Percentiles rank a stretch among this genome's conserved stretches.
Evolutionary conservation across 1,140 invertebrate species (phyloP).

Genomic region (Anastatus disparis): DNA sequence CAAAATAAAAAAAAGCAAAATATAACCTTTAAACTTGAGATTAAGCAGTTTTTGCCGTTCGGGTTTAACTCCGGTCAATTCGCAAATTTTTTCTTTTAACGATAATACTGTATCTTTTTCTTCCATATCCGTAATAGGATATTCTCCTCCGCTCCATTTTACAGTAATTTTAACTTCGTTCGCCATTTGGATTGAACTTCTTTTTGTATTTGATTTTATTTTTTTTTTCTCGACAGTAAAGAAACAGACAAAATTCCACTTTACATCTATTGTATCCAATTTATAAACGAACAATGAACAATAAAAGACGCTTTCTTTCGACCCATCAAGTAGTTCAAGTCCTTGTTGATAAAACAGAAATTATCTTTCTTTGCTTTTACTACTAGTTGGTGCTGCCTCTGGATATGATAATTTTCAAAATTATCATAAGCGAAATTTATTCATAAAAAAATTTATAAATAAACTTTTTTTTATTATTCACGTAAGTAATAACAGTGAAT

Average conservation of each 20-base stretch:
- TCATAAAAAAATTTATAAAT: too few species aligned
- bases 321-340: neutral
- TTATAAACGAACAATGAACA: too few species aligned
- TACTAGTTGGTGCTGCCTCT: slow-evolving; percentile 20
- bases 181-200: slow-evolving; percentile 52
- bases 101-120: slow-evolving; percentile 80
- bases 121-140: slow-evolving; percentile 75
- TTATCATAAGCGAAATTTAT: too few species aligned
- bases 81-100: slow-evolving; percentile 83
- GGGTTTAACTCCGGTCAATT: slow-evolving; percentile 85
- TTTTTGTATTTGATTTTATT: neutral
- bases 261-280: too few species aligned
- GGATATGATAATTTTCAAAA: neutral
- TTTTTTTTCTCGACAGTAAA: too few species aligned
- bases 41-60: slow-evolving; percentile 94
- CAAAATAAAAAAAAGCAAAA: too few species aligned
- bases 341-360: neutral
- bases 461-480: too few species aligned
- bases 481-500: too few species aligned
- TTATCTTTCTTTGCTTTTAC: neutral
- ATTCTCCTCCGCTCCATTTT: slow-evolving; percentile 94
- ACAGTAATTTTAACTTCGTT: slow-evolving; percentile 73
- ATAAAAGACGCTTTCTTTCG: slow-evolving; percentile 17
- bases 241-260: neutral
- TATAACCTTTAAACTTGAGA: slow-evolving; percentile 87